Evolutionary conservation across 2,888 invertebrate species (phyloP).

Genomic region (Mongoloraphidia duomilia): DNA sequence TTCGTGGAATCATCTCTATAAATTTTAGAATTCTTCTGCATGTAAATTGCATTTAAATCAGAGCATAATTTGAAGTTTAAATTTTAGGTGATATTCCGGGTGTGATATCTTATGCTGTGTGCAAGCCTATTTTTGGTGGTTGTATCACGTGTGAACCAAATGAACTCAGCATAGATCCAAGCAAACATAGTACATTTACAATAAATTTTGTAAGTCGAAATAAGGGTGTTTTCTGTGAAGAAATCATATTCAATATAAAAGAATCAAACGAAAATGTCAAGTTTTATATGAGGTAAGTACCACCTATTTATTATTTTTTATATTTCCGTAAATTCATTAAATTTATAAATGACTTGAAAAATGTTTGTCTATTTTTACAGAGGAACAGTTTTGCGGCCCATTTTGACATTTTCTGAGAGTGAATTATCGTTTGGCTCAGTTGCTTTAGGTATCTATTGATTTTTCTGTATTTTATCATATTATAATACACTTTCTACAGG

Average conservation of each 20-base stretch:
- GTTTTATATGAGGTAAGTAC: conserved; percentile 40
- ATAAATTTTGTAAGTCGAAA: conserved; percentile 40
- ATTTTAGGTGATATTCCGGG: conserved; percentile 42
- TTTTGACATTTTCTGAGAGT: conserved; percentile 36
- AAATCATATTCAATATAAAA: conserved; percentile 40
- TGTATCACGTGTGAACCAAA: conserved; percentile 36
- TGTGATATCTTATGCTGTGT: conserved; percentile 33
- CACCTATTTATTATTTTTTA: too few relatives aligned
- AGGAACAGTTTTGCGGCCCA: conserved; percentile 45
- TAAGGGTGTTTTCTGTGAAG: conserved; percentile 47
- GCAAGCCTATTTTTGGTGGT: conserved; percentile 40
- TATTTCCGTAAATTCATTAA: too few relatives aligned
- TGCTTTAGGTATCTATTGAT: conserved; percentile 35
- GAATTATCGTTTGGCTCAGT: conserved; percentile 41
- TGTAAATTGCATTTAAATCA: too few relatives aligned
- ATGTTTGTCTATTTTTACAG: conserved; percentile 28
- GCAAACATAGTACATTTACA: conserved; percentile 35
- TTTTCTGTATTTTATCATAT: neutral
- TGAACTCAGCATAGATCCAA: conserved; percentile 32
- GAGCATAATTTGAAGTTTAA: neutral
- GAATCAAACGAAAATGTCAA: conserved; percentile 40
- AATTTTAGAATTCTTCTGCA: too few relatives aligned
- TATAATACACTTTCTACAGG: too few relatives aligned
- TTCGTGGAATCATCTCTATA: too few relatives aligned
- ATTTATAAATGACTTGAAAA: neutral